Evolutionary conservation across 2,797 vertebrate species (phyloP), one percentile per base, ranked within the genome.

Genomic region (Neosalanx taihuensis): DNA sequence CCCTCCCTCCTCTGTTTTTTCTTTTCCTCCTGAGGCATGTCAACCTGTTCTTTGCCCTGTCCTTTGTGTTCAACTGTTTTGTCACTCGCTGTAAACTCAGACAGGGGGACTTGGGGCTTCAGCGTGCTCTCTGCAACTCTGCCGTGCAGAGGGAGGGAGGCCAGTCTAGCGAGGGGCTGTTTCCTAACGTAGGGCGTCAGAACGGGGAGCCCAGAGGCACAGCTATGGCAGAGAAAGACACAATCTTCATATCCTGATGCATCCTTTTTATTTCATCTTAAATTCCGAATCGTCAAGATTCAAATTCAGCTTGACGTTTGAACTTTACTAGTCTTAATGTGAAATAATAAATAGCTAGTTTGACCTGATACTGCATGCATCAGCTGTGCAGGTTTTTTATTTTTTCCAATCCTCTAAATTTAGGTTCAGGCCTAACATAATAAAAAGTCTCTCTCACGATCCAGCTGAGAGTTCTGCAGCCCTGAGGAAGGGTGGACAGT

Each of bases 11-110:
- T 76, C 35, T 69, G 79, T n/a, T 12, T 41, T 72, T 91, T 91
- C 71, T 81, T 75, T 83, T 84, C 84, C 82, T 87, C 86, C 91
- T 84, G 86, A 88, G 92, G 94, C 94, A 95, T 95, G 95, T 91
- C 71, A 87, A 85, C 85, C 89, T 85, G 87, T 87, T 78, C 18
- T 20, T 20, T 73, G 76, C 41, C 2, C 64, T 49, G 84, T 87
- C 86, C 85, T 79, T 84, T 66, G 89, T 91, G 87, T 90, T 87
- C 86, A 72, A 67, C 87, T 89, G 88, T 90, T 87, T 78, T 81
- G 74, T 73, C 75, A 75, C 76, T 70, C 66, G 83, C 80, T 84
- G 84, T 87, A 77, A 49, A 64, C 76, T 18, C 41, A 75, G 80
- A 71, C 75, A 12, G n/a, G 79, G 63, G 9, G 0, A 59, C 9